Base-by-base conservation (phyloP, 2,113 vertebrate genomes). In the Jaculus jaculus region DNA sequence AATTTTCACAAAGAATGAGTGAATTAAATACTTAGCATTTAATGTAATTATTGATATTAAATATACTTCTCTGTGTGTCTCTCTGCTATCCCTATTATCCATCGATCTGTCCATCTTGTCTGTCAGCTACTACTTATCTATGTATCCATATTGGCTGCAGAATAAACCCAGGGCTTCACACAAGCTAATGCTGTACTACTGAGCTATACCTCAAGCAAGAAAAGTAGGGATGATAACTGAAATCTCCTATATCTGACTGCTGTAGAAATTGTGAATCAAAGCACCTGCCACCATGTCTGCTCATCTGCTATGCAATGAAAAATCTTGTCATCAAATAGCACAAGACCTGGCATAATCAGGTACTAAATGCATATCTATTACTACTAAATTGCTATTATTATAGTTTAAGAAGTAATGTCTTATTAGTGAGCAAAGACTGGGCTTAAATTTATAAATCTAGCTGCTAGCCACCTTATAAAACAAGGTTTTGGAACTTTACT, bases 271-370 rank as follows among this genome's bases (percentile, higher is more conserved):
- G 39, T 16, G 28, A 32, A 32, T 18, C 1, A 2, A 32, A 13
- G 8, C 0, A 20, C 8, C 21, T 21, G 3, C 26, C 10, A 20
- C 65, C 1, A 4, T 18, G 1, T 47, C 12, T 7, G 1, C 28
- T 2, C 5, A 11, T 32, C 65, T 7, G 34, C 32, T 30, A 2
- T 2, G 0, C 4, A 74, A 20, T 5, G 1, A 61, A 74, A 71
- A 17, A 28, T 72, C 26, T 17, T 37, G 16, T 7, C 13, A 60
- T 13, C 11, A 6, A 3, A 24, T 23, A 32, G 65, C 30, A 30
- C 39, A 10, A 51, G 34, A 9, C 15, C 37, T 39, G 60, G 30
- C 5, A 18, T 37, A 11, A 61, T 18, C 24, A 80, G 51, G 12
- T 24, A 10, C 42, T 30, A 7, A 15, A 8, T 51, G 63, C 7